Evolutionary conservation across 2,888 invertebrate genomes (phyloP), one percentile per base, ranked within the genome.

Genomic region (Steinernema hermaphroditum): DNA sequence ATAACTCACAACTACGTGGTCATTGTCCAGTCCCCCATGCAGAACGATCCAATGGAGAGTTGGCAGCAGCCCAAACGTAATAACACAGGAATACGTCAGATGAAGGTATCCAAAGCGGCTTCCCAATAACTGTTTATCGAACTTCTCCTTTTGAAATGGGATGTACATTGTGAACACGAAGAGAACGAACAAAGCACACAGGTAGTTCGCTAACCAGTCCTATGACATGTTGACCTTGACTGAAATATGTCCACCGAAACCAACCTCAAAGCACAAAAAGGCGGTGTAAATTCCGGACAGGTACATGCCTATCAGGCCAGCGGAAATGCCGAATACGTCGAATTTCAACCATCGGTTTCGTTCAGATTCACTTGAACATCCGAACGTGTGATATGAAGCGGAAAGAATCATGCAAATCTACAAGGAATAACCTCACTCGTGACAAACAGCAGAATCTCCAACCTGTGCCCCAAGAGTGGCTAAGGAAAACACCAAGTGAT

Each of bases 201-300:
- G 75, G 72, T 85, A 85, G 8, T 78, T 76, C 1, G 77, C 73
- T n/a, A 82, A 76, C 49, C 77, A 77, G 46, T 83, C 80, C 84
- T 85, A 70, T 81, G 29, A 12, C 41, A 71, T 54, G 19, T 12
- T 37, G 37, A 37, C 37, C 37, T 37, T 37, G 37, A 12, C 37
- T n/a, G n/a, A n/a, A n/a, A n/a, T n/a, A n/a, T n/a, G n/a, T 44
- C 16, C 12, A 22, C n/a, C 70, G 50, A 43, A 54, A 22, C 49
- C 37, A 43, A 86, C 86, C 76, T 78, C 77, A 87, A 94, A 92
- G 88, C 96, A 96, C 92, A 94, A 95, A 88, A 95, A 96, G 14
- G 95, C 95, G 87, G 94, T 95, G 88, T 96, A 95, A 78, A 96
- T 93, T 72, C 95, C 96, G 32, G 94, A 94, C 77, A 94, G 92